Base-by-base conservation (phyloP, 2,113 vertebrate genomes). In the Tor tambroides region DNA sequence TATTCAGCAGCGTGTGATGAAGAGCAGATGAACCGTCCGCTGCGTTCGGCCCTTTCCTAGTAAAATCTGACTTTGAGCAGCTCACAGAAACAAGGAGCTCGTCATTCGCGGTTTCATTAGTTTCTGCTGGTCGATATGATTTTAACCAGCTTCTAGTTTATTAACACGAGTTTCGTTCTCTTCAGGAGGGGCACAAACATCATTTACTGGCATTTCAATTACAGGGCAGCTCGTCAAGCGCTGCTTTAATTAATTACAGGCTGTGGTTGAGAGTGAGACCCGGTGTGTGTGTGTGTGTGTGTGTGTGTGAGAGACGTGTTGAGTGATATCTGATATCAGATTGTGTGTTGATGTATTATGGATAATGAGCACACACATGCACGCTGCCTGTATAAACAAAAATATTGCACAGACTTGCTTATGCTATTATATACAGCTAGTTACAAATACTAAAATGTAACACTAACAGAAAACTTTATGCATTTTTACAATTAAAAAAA, bases 151-250 rank as follows among this genome's bases (percentile, higher is more conserved):
- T 35, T 71, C 3, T 59, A 23, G 56, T 12, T 12, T 35, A 89
- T 65, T 80, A 86, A 74, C 54, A 74, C 12, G 7, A 26, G 14
- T 63, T 77, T 32, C n/a, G 63, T 63, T 63, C 54, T 88, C n/a
- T 17, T 28, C 8, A 41, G 56, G 17, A 35, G 15, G 35, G 35
- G 49, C 81, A 54, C 43, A 89, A 74, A 41, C 83, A 72, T 83
- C 17, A 83, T 79, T 87, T 65, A 83, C n/a, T 74, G 69, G 12
- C 38, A n/a, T 17, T 80, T 87, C 75, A 79, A n/a, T 83, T 81
- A 83, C 30, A 85, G 83, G 67, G 12, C 67, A 65, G 65, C 28
- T 86, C 15, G 54, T 84, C 49, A 63, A 72, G 72, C 61, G 14
- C 10, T 56, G 71, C 14, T 87, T 81, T 81, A 85, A 87, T 87